Base-by-base conservation (phyloP, 2,888 invertebrate species). In the Eurois occulta region DNA sequence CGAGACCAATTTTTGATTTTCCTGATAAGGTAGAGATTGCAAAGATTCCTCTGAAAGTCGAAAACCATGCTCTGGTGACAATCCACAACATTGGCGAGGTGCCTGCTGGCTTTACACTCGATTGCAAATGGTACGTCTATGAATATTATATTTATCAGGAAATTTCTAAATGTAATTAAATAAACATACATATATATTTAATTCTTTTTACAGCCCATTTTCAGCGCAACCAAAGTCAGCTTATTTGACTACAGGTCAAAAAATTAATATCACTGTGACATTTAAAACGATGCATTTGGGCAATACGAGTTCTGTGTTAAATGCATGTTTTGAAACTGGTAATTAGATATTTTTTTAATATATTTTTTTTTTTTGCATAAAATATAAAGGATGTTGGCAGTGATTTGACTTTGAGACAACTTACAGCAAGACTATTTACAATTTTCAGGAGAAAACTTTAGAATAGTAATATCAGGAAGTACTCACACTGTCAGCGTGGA, bases 261-360 rank as follows among this genome's bases (percentile, higher is more conserved):
- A 94, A 66, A 91, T 97, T 68, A 96, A 97, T 84, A 89, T 97
- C 0, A 96, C 91, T 80, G 90, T 97, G n/a, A 90, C 90, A 41
- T 97, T 97, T 86, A 95, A 96, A 88, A 96, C 97, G 0, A 93
- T 94, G 88, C 92, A 93, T 81, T 87, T 95, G 35, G 97, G 97
- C 67, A 92, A 95, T 65, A 91, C 93, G 8, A 85, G 92, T 62
- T 96, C 95, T 41, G 85, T 87, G 66, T 75, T 96, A 72, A 80
- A 91, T 73, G 94, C 92, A 41, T 52, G 88, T 28, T 93, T 94
- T 84, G 96, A 96, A 94, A 96, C 96, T 81, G 96, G 96, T 95
- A 90, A 81, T 38, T 28, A 21, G 4, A 38, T 7, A 4, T 32
- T 8, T 65, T 41, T n/a, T 6, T 38, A n/a, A n/a, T n/a, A n/a